phyloP scores from a whole-genome alignment of 2,113 vertebrate species.

The Caretta caretta region DNA sequence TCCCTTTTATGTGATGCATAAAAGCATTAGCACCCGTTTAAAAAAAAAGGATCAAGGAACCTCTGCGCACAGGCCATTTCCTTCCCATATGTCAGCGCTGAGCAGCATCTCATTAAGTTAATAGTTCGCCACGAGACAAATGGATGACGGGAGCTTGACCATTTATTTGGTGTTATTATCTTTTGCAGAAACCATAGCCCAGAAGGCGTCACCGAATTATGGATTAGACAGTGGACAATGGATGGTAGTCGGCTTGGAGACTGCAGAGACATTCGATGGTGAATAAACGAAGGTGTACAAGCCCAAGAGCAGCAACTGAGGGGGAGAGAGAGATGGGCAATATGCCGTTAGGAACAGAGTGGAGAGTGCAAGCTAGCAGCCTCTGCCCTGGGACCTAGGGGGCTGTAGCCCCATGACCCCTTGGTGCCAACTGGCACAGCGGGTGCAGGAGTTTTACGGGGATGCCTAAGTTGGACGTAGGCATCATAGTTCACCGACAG shows the following conservation, averaged over 20 bases:
- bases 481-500: too few relatives aligned
- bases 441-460: too few relatives aligned
- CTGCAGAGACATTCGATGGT: not conserved
- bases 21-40: not conserved
- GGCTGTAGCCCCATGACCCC: too few relatives aligned
- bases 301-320: not conserved
- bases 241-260: not conserved
- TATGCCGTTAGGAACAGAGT: too few relatives aligned
- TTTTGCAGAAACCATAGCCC: not conserved
- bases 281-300: not conserved
- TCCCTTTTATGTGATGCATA: not conserved
- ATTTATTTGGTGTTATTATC: rapidly evolving
- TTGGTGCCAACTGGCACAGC: too few relatives aligned
- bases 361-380: not conserved
- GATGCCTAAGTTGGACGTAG: too few relatives aligned
- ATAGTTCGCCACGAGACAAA: not conserved
- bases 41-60: not conserved
- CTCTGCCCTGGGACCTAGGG: too few relatives aligned
- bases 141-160: rapidly evolving
- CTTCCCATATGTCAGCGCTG: not conserved
- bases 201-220: not conserved
- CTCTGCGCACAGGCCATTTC: not conserved
- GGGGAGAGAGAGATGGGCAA: not conserved
- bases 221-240: not conserved
- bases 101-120: not conserved